These are phyloP conservation scores for Ferdinandea cuprea DNA, from an alignment of 2,888 invertebrate species.

Conservation along the genomic window DNA sequence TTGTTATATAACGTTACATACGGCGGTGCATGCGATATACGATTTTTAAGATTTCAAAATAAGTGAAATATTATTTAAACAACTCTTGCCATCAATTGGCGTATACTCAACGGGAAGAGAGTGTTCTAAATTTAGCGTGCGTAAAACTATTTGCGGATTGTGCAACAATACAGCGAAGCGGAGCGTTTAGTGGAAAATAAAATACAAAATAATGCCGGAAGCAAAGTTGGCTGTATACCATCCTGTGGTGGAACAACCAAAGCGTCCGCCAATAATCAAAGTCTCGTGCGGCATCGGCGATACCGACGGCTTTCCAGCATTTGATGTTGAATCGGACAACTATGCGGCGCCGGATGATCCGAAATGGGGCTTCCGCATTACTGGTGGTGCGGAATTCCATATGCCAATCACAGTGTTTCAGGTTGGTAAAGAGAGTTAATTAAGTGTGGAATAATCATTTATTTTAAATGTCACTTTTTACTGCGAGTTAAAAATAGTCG, in stretches of 20 bases:
- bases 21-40: conserved; percentile 7
- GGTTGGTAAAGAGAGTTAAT: conserved; percentile 77
- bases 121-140: conserved; percentile 58
- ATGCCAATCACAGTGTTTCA: conserved; percentile 84
- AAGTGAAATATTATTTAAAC: conserved; percentile 27
- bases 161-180: conserved; percentile 51
- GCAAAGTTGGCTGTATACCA: conserved; percentile 76
- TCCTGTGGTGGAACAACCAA: conserved; percentile 79
- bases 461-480: no score
- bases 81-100: conserved; percentile 14
- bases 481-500: no score
- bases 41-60: conserved; percentile 38
- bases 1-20: conserved; percentile 53
- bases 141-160: conserved; percentile 63
- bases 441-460: no score
- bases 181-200: conserved; percentile 25
- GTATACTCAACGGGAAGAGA: conserved; percentile 5
- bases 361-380: conserved; percentile 83
- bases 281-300: conserved; percentile 82
- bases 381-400: conserved; percentile 83
- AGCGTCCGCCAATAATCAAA: conserved; percentile 80
- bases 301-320: conserved; percentile 82
- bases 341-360: conserved; percentile 81
- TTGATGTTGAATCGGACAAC: conserved; percentile 81
- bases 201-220: conserved; percentile 79